A percentile compares a stretch with the other conserved stretches of the same genome.
phyloP scores from a whole-genome alignment of 1,140 invertebrate genomes.

The Ylistrum balloti region DNA sequence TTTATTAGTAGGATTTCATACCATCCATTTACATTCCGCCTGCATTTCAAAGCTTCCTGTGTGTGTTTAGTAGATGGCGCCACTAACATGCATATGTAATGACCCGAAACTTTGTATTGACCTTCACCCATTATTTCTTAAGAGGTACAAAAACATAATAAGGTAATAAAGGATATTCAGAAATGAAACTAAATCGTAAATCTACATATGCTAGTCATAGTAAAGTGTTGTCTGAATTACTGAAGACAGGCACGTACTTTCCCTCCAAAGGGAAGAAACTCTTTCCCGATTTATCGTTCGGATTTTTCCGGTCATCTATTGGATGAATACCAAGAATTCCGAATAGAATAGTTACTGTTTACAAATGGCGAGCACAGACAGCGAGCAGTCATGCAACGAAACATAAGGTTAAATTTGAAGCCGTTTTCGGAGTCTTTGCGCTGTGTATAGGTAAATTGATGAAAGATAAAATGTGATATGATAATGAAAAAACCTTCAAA shows the following conservation, averaged over 20 bases:
- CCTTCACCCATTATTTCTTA: neutral
- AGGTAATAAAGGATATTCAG: neutral
- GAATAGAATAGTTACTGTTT: slow-evolving; percentile 40
- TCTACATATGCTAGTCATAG: neutral
- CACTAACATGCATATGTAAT: slow-evolving; percentile 27
- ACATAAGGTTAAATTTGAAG: neutral
- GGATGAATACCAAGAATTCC: neutral
- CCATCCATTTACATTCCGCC: neutral
- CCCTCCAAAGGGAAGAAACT: neutral
- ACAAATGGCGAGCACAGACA: neutral
- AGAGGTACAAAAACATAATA: neutral
- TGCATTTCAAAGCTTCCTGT: slow-evolving; percentile 11
- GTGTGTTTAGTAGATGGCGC: slow-evolving; percentile 22
- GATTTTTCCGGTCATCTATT: neutral
- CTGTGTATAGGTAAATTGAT: no score
- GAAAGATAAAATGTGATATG: no score
- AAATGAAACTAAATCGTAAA: neutral
- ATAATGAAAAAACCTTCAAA: no score
- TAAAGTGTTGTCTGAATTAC: no score
- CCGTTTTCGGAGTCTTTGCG: no score
- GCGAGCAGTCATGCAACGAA: neutral
- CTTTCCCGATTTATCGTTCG: neutral
- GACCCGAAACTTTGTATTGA: slow-evolving; percentile 12
- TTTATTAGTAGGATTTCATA: neutral
- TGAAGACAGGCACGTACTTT: neutral